A percentile compares a stretch with the other conserved stretches of the same genome.
Evolutionary conservation across 30 jellyfish, hydroid and myxozoan species (phyloP).

Genomic region (Turritopsis dohrnii): DNA sequence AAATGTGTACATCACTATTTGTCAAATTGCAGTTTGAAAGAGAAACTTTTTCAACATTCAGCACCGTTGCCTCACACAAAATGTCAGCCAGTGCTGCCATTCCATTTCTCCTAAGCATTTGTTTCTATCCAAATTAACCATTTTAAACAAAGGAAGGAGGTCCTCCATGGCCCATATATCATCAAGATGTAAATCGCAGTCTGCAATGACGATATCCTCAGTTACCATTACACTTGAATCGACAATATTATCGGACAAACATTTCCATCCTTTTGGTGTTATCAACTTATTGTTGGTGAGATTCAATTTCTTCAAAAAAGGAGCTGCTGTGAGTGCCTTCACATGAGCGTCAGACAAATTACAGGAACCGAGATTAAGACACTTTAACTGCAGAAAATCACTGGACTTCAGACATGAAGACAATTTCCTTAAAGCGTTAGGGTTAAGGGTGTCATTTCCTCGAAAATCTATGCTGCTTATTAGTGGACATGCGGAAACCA

Average conservation of each 20-base stretch:
- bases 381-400: background rate
- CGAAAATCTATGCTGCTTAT: background rate
- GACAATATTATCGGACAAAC: background rate
- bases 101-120: background rate
- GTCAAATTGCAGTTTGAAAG: slow-evolving; percentile 9
- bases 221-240: background rate
- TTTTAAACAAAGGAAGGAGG: background rate
- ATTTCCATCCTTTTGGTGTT: background rate
- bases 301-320: background rate
- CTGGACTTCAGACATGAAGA: background rate
- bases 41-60: background rate
- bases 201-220: background rate
- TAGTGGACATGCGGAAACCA: background rate
- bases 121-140: background rate
- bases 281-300: background rate
- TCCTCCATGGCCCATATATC: background rate
- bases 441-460: background rate
- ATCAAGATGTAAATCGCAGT: slow-evolving; percentile 1
- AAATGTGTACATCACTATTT: background rate
- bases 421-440: background rate
- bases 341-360: slow-evolving; percentile 1
- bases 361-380: slow-evolving; percentile 1
- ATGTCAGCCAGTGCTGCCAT: background rate
- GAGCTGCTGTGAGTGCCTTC: background rate
- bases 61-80: background rate